A percentile compares a stretch with the other conserved stretches of the same genome.
These are phyloP conservation scores for Alca torda DNA, from an alignment of 2,797 vertebrate genomes.

Conservation along the genomic window DNA sequence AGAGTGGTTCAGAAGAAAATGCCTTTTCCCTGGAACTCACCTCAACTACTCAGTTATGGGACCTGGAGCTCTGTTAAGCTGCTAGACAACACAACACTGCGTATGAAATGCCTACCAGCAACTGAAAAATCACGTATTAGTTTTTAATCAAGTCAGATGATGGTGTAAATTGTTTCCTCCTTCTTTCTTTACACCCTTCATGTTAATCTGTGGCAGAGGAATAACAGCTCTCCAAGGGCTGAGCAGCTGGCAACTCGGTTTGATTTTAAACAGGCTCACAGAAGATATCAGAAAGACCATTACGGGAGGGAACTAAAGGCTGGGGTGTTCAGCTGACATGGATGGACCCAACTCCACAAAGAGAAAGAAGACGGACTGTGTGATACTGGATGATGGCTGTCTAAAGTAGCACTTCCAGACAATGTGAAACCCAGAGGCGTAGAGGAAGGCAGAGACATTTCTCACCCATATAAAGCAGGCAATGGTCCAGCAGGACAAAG, in stretches of 20 bases:
- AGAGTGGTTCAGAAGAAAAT: background rate
- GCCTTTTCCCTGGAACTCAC: background rate
- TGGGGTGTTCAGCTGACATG: background rate
- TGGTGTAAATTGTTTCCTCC: background rate
- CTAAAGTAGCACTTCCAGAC: background rate
- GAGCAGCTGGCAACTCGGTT: background rate
- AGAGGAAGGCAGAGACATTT: background rate
- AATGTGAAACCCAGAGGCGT: background rate
- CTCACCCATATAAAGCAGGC: background rate
- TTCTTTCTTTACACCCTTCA: background rate
- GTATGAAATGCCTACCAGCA: background rate
- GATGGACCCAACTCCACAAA: background rate
- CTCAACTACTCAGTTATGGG: background rate
- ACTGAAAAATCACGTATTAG: background rate
- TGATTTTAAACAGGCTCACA: conserved; percentile 8
- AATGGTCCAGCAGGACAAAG: background rate
- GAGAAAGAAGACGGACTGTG: background rate
- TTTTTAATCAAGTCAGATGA: background rate
- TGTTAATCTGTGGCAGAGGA: background rate
- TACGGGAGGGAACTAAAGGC: background rate
- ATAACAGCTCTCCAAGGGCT: background rate
- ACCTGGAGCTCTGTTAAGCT: background rate
- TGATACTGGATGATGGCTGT: background rate
- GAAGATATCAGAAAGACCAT: background rate
- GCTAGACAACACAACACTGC: background rate